These are phyloP conservation scores for Spisula solida DNA, from an alignment of 2,888 invertebrate genomes.

Conservation along the genomic window DNA sequence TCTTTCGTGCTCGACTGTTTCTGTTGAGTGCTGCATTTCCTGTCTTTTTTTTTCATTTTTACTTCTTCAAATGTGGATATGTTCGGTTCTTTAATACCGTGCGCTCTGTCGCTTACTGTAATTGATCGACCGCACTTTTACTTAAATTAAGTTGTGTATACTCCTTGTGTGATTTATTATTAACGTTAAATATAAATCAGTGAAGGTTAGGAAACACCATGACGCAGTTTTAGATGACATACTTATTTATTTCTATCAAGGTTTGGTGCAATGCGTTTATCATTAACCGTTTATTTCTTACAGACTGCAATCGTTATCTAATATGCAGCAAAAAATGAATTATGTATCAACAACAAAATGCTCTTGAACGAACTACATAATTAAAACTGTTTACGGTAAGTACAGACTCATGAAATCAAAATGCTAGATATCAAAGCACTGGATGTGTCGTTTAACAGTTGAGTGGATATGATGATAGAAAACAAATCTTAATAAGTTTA, in stretches of 20 bases:
- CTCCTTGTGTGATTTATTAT: background rate
- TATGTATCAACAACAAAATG: background rate
- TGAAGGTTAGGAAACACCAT: slow-evolving; percentile 6
- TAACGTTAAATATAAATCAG: background rate
- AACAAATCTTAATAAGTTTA: too few relatives aligned
- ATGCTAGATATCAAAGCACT: too few relatives aligned
- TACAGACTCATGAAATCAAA: too few relatives aligned
- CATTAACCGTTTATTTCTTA: background rate
- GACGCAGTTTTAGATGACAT: background rate
- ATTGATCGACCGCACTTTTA: background rate
- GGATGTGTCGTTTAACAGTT: too few relatives aligned
- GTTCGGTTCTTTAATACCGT: too few relatives aligned
- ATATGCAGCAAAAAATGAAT: background rate
- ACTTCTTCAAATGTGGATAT: too few relatives aligned
- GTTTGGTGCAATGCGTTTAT: background rate
- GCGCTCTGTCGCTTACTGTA: background rate
- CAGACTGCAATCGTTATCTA: background rate
- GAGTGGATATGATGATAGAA: too few relatives aligned
- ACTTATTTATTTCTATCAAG: background rate
- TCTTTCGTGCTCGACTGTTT: too few relatives aligned
- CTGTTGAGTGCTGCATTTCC: too few relatives aligned
- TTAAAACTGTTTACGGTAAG: too few relatives aligned
- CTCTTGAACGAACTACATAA: background rate
- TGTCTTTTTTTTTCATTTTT: too few relatives aligned
- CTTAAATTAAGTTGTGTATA: too few relatives aligned